A percentile compares a stretch with the other conserved stretches of the same genome.
phyloP scores from a whole-genome alignment of 2,797 vertebrate species.

The Diplodus puntazzo region DNA sequence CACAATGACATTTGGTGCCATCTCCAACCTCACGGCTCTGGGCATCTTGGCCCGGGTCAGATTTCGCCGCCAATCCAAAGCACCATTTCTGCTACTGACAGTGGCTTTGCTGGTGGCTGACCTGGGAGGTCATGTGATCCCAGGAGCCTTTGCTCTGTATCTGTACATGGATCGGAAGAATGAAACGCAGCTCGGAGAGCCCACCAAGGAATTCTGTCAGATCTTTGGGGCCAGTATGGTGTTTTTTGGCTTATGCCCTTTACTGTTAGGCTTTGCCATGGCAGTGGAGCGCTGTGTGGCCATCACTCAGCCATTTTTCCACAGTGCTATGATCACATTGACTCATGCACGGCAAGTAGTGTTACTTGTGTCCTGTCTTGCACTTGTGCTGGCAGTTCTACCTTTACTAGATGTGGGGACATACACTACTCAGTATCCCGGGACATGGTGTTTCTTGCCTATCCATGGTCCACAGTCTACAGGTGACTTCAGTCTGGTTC shows the following conservation, averaged over 20 bases:
- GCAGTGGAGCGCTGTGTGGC: constrained; percentile 83
- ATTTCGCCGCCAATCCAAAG: constrained; percentile 75
- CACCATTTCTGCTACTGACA: constrained; percentile 79
- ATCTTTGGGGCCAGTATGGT: constrained; percentile 83
- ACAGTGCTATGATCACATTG: constrained; percentile 69
- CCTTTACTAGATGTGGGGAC: constrained; percentile 74
- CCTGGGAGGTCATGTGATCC: constrained; percentile 81
- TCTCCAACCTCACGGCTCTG: constrained; percentile 83
- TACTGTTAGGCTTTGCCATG: constrained; percentile 83
- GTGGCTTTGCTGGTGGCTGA: constrained; percentile 79
- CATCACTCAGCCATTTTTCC: constrained; percentile 82
- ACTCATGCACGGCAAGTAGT: constrained; percentile 61
- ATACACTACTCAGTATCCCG: constrained; percentile 75
- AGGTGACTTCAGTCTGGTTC: constrained; percentile 64
- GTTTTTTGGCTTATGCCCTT: constrained; percentile 83
- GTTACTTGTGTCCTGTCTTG: constrained; percentile 63
- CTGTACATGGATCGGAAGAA: constrained; percentile 63
- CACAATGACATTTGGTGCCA: constrained; percentile 81
- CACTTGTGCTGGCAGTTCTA: constrained; percentile 74
- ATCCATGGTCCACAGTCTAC: constrained; percentile 53
- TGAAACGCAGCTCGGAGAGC: background rate
- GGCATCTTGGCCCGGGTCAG: constrained; percentile 68
- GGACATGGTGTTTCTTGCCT: constrained; percentile 85
- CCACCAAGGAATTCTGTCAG: constrained; percentile 67
- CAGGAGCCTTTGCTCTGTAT: constrained; percentile 79